phyloP scores from a whole-genome alignment of 2,888 invertebrate species.

The Limulus polyphemus region DNA sequence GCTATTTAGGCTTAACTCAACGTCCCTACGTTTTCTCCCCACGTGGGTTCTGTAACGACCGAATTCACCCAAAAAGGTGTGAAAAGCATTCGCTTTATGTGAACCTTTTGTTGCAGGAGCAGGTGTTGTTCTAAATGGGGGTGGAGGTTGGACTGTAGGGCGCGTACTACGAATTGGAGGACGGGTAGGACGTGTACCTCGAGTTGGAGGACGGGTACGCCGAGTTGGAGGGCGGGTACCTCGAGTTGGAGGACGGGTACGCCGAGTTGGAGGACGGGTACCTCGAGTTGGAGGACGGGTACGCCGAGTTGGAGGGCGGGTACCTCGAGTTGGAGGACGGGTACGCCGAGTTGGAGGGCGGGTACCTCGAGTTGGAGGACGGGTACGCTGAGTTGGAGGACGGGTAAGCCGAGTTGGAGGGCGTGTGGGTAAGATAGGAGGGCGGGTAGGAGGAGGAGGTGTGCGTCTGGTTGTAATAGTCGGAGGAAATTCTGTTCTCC shows the following conservation, averaged over 20 bases:
- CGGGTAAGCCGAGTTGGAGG: neutral
- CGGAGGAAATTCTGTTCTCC: neutral
- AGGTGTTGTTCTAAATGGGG: neutral
- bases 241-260: neutral
- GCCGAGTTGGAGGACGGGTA: too few species aligned
- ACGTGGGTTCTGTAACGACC: slow-evolving; percentile 1
- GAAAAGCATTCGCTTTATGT: neutral
- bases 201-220: too few species aligned
- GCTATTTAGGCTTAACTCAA: neutral
- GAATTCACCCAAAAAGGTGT: neutral
- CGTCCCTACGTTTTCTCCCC: neutral
- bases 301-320: neutral
- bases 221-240: neutral
- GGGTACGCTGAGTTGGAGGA: neutral
- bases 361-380: neutral
- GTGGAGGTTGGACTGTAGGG: neutral
- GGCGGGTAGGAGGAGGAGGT: neutral
- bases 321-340: neutral
- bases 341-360: too few species aligned
- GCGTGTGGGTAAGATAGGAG: neutral
- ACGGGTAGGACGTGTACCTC: too few species aligned
- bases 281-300: too few species aligned
- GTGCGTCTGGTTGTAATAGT: neutral
- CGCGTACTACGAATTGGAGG: neutral
- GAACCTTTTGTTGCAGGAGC: neutral